Percentiles rank a stretch among this genome's conserved stretches.
Evolutionary conservation across 2,113 vertebrate species (phyloP).

Genomic region (Zapus hudsonius): DNA sequence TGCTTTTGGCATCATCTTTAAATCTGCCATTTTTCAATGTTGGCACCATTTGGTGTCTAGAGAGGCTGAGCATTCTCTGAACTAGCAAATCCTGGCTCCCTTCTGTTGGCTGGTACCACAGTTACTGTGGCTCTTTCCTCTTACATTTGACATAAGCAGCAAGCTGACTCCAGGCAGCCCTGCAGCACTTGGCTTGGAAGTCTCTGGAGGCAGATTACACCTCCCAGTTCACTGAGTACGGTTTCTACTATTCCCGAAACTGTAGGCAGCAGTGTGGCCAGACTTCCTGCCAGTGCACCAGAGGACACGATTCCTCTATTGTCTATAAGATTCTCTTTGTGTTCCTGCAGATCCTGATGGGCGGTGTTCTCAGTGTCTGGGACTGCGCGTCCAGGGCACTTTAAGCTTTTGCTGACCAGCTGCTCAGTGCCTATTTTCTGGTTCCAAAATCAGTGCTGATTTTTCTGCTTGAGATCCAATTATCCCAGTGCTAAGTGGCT

Average conservation of each 20-base stretch:
- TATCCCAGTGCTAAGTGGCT: not conserved
- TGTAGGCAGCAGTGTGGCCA: not conserved
- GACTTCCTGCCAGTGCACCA: not conserved
- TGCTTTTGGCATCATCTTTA: not conserved
- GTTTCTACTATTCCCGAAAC: not conserved
- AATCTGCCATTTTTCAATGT: not conserved
- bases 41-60: not conserved
- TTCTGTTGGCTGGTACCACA: rapidly evolving
- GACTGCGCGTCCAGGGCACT: not conserved
- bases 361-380: not conserved
- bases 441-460: not conserved
- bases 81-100: not conserved
- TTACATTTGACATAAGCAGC: not conserved
- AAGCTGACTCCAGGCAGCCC: not conserved
- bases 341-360: not conserved
- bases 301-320: not conserved
- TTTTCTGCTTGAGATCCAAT: not conserved
- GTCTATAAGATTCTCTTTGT: too few relatives aligned
- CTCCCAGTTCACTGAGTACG: not conserved
- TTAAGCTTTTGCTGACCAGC: rapidly evolving
- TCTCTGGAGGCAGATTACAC: not conserved
- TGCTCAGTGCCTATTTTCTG: not conserved
- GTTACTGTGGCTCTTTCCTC: not conserved
- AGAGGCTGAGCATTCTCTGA: not conserved
- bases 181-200: too few relatives aligned